Base-by-base conservation (phyloP, 1,140 invertebrate species). In the Dinoponera quadriceps region DNA sequence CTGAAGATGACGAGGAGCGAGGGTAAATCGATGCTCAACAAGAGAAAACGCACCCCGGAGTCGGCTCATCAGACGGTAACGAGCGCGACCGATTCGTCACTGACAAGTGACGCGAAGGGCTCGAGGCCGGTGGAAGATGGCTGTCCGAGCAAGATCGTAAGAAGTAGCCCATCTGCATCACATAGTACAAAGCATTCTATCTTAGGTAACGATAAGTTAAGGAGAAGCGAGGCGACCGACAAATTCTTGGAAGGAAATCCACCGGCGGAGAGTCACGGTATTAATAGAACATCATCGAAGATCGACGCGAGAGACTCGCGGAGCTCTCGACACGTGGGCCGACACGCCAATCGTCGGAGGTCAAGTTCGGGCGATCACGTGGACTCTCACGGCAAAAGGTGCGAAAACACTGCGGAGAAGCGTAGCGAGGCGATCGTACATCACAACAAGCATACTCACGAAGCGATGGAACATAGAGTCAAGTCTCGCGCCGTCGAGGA, bases 401-500 rank as follows among this genome's bases (percentile, higher is more conserved):
- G 20, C 13, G 75, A 73, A 13, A 60, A 49, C 2, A 11, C 25
- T 5, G 5, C 14, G 22, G 38, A 72, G 3, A 82, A 49, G 4
- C 59, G 11, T 13, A 44, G 7, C 20, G 78, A 74, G 20, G 55
- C 51, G 13, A 74, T 44, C 2, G 14, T 62, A 49, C 78, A 62
- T 60, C 78, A 74, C 38, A 60, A 74, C 29, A 82, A 74, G 55
- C 48, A 74, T 73, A 51, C 38, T 62, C 78, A 74, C n/a, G 69
- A 74, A 3, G n/a, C 20, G 48, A 20, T 25, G 0, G 14, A 9
- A 22, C 29, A n/a, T 9, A 66, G 54, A 3, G 62, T 29, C 7
- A 65, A 54, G 33, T 77, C 44, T 1, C 33, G 13, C 14, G 25
- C 29, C 9, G 49, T 55, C 1, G 57, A 82, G 4, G 27, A 20